Percentiles rank a stretch among this genome's conserved stretches.
Evolutionary conservation across 2,888 invertebrate genomes (phyloP).

Genomic region (Ochlodes sylvanus): DNA sequence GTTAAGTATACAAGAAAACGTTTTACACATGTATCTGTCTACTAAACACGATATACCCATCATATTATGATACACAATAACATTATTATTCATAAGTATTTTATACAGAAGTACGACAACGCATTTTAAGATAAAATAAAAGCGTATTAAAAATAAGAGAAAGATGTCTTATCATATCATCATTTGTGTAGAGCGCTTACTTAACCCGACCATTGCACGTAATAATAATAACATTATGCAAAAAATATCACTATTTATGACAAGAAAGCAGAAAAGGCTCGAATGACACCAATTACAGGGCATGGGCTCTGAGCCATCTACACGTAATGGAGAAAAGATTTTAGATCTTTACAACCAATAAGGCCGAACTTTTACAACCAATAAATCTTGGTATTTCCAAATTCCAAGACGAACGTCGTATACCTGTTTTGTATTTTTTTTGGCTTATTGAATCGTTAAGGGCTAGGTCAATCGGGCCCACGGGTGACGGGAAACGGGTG

Average conservation of each 20-base stretch:
- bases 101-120: neutral
- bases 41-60: slow-evolving; percentile 18
- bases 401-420: too few relatives aligned
- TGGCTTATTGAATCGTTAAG: neutral
- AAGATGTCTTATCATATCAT: too few relatives aligned
- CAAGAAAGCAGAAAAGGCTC: neutral
- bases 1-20: neutral
- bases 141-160: too few relatives aligned
- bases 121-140: too few relatives aligned
- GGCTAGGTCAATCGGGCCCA: too few relatives aligned
- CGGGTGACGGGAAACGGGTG: too few relatives aligned
- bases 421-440: neutral
- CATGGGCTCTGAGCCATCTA: neutral
- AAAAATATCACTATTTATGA: neutral
- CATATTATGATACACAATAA: slow-evolving; percentile 7
- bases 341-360: neutral
- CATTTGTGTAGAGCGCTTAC: neutral
- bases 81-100: neutral
- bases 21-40: slow-evolving; percentile 14
- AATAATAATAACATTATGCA: neutral
- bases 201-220: neutral
- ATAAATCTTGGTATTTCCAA: neutral
- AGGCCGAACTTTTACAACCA: neutral
- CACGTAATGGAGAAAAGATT: slow-evolving; percentile 2
- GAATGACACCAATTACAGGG: too few relatives aligned